Percentiles rank a stretch among this genome's conserved stretches.
Evolutionary conservation across 1,140 invertebrate species (phyloP).

Genomic region (Chlorops oryzae): DNA sequence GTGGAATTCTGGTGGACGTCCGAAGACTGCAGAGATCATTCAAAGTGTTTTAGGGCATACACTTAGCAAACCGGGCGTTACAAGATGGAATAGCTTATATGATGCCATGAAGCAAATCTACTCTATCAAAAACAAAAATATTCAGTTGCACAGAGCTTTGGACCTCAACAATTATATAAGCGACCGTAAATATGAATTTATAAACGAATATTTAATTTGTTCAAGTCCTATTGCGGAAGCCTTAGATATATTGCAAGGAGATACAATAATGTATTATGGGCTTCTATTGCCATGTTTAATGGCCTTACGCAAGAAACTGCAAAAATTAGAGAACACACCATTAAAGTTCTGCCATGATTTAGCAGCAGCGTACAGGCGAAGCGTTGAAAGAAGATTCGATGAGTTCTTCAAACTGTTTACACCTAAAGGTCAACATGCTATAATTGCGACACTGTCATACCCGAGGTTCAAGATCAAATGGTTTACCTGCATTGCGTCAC

Average conservation of each 20-base stretch:
- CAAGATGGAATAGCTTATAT: not conserved
- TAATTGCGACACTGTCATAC: not conserved
- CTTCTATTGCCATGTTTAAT: not conserved
- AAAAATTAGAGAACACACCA: not conserved
- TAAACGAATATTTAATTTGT: no score
- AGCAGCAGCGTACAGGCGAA: not conserved
- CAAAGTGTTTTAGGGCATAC: not conserved
- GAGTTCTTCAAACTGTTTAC: slow-evolving; percentile 2
- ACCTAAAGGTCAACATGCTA: not conserved
- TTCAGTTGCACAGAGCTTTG: no score
- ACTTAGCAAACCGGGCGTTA: not conserved
- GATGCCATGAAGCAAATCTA: not conserved
- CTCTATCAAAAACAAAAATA: not conserved
- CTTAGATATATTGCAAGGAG: no score
- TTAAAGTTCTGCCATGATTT: no score
- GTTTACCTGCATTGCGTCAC: no score
- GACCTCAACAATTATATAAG: no score
- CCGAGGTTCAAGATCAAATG: no score
- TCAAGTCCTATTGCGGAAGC: no score
- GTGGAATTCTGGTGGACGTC: not conserved
- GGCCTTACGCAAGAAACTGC: not conserved
- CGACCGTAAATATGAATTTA: no score
- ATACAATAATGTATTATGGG: not conserved
- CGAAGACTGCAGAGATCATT: not conserved
- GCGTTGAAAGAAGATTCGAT: not conserved